Base-by-base conservation (phyloP, 2,888 invertebrate species). In the Cheilosia grossa region DNA sequence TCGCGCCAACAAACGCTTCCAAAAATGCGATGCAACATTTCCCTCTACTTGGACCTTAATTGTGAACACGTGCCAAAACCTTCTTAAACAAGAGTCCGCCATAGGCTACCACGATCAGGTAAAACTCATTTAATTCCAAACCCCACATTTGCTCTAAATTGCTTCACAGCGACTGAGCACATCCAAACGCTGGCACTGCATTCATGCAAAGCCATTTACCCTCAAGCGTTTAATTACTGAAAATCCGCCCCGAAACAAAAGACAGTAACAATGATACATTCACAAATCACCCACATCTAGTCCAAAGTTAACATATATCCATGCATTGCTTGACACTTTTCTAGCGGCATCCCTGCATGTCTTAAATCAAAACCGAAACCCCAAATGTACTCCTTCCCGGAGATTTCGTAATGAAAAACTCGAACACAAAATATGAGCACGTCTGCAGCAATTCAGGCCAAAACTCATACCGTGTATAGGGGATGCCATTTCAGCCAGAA, bases 361-460 rank as follows among this genome's bases (percentile, higher is more conserved):
- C 33, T 9, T 5, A 72, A 59, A 58, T 30, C 69, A 51, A 61
- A 59, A 61, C 17, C 30, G 9, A 72, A 37, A 27, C 19, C 19
- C 24, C 37, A 10, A 37, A 7, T 30, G 21, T 30, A 21, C 13
- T 6, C 9, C 49, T 37, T 51, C 21, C 61, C 19, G 7, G 27
- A 70, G 13, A 53, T 47, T 54, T 63, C 33, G 64, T 64, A 69
- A 81, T 64, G 69, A 75, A 69, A 77, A 79, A 69, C 33, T 54
- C 17, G 49, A 54, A 47, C n/a, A 53, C 51, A 9, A 33, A 24
- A 67, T 47, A 53, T 19, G 17, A 47, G 17, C 19, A 67, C 56
- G 63, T 82, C 67, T 78, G 67, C 78, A 56, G 67, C 78, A 56
- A 63, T 53, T 63, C 73, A 56, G 69, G 44, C 69, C 79, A 79